phyloP scores from a whole-genome alignment of 2,797 vertebrate species.

The Acanthis flammea region DNA sequence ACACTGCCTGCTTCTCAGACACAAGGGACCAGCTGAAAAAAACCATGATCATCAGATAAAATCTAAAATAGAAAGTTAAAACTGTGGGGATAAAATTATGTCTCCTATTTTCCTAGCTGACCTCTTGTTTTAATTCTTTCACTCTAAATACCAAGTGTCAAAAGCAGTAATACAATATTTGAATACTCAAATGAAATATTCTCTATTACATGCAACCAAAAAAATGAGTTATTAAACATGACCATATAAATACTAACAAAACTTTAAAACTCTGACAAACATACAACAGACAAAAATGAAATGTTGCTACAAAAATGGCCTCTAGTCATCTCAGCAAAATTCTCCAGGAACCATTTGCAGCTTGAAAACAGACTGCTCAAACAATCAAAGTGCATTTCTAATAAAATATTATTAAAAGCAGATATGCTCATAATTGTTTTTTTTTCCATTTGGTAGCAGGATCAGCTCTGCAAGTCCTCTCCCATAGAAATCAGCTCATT shows the following conservation, averaged over 20 bases:
- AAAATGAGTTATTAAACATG: conserved; percentile 52
- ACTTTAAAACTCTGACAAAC: conserved; percentile 24
- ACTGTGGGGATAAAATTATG: not conserved
- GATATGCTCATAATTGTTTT: not conserved
- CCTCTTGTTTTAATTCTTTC: not conserved
- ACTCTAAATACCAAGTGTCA: not conserved
- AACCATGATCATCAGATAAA: not conserved
- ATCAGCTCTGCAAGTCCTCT: not conserved
- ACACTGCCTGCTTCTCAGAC: not conserved
- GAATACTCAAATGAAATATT: not conserved
- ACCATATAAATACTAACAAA: conserved; percentile 35
- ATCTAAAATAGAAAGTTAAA: not conserved
- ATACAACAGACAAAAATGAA: not conserved
- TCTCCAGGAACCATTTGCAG: not conserved
- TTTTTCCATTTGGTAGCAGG: not conserved
- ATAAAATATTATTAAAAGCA: conserved; percentile 40
- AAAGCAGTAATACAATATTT: not conserved
- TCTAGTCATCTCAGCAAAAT: not conserved
- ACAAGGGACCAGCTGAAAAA: not conserved
- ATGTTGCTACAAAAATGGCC: not conserved
- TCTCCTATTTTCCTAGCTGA: not conserved
- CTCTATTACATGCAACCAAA: not conserved
- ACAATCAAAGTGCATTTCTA: conserved; percentile 9
- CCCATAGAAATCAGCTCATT: not conserved
- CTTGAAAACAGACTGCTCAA: not conserved